phyloP scores from a whole-genome alignment of 1,140 invertebrate genomes.

The Ridgeia piscesae region DNA sequence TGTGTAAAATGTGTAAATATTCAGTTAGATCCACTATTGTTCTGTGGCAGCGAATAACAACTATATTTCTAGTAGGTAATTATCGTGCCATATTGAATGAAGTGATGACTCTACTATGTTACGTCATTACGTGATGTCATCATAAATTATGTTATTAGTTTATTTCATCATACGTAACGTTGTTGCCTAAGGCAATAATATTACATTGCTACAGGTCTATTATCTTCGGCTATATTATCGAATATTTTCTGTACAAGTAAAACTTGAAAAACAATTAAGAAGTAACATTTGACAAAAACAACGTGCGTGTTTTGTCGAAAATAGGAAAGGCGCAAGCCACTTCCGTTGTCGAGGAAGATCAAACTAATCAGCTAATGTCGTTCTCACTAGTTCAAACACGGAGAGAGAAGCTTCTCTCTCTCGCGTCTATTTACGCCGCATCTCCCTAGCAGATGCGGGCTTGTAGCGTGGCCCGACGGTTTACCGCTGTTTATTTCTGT shows the following conservation, averaged over 20 bases:
- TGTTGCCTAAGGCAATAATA: background rate
- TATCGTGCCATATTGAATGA: no score
- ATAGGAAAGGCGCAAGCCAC: background rate
- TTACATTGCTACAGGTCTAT: background rate
- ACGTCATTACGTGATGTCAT: background rate
- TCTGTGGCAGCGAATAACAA: no score
- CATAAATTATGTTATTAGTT: background rate
- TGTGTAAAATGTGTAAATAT: no score
- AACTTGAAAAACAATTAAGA: background rate
- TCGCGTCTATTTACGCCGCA: background rate
- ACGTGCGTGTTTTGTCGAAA: background rate
- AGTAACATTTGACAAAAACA: background rate
- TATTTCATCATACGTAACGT: background rate
- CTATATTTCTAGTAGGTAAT: no score
- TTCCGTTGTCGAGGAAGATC: background rate
- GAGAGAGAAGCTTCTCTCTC: background rate
- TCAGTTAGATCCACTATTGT: no score
- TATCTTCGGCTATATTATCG: background rate
- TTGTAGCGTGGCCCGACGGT: background rate
- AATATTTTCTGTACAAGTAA: background rate
- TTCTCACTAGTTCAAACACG: background rate
- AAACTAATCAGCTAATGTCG: background rate
- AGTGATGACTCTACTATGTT: background rate
- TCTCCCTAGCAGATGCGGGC: background rate
- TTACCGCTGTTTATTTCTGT: slow-evolving; percentile 5